phyloP scores from a whole-genome alignment of 2,888 invertebrate species.

The Ceraclea dissimilis region DNA sequence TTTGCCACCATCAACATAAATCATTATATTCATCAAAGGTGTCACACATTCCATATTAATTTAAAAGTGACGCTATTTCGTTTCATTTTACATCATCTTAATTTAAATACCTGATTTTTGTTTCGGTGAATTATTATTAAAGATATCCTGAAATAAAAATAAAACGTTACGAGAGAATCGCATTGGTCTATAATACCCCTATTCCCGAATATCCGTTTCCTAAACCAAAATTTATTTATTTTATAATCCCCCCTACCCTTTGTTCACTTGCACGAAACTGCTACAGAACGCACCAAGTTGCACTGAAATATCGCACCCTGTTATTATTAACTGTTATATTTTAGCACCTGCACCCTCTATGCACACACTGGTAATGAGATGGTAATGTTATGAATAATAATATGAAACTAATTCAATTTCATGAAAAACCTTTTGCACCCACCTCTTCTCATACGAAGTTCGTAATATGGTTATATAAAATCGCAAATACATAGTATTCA shows the following conservation, averaged over 20 bases:
- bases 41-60: too few relatives aligned
- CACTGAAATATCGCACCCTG: slow-evolving; percentile 23
- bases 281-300: slow-evolving; percentile 26
- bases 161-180: slow-evolving; percentile 24
- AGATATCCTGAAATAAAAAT: too few relatives aligned
- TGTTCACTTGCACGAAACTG: slow-evolving; percentile 25
- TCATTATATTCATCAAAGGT: too few relatives aligned
- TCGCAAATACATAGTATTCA: too few relatives aligned
- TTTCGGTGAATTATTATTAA: too few relatives aligned
- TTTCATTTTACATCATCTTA: too few relatives aligned
- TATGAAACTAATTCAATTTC: not conserved
- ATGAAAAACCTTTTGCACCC: not conserved
- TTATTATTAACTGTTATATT: slow-evolving; percentile 11
- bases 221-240: not conserved
- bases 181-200: slow-evolving; percentile 18
- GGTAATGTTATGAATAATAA: slow-evolving; percentile 22
- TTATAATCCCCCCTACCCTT: not conserved
- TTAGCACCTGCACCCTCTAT: slow-evolving; percentile 27
- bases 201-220: not conserved
- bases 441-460: too few relatives aligned
- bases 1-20: too few relatives aligned
- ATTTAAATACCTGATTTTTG: too few relatives aligned
- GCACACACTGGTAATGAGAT: slow-evolving; percentile 27
- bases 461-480: too few relatives aligned
- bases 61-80: too few relatives aligned